Evolutionary conservation across 2,888 invertebrate species (phyloP), one percentile per base, ranked within the genome.

Genomic region (Drepana falcataria): DNA sequence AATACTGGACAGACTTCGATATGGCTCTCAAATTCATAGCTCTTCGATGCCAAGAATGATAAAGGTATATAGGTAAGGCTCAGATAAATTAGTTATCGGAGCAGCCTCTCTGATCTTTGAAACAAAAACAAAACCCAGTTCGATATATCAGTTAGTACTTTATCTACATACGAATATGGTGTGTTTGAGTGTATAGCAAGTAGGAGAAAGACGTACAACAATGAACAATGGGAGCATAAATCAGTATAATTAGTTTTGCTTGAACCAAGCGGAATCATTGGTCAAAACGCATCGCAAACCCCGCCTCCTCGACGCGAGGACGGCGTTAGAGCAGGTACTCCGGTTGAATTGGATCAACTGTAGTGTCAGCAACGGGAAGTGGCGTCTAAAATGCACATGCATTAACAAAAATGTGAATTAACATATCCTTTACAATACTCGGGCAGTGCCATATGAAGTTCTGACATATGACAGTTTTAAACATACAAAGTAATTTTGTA

Each of bases 211-310:
- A 87, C 84, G 91, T 91, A 91, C 93, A 94, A 95, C 95, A 95
- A 95, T 95, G 95, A 94, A 96, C 96, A 96, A 96, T 96, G 95
- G 95, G 93, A 91, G 94, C 95, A 96, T 96, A 96, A 96, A 96
- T 96, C 96, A 95, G 95, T 94, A 96, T 96, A 96, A 96, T 96
- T 96, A 96, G 96, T 95, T 95, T 93, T 93, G 90, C 83, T 77
- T 78, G 82, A 84, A 87, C 90, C 90, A 85, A 89, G 92, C 85
- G 83, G 84, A 92, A 86, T 93, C 93, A 93, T 93, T 93, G 93
- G 93, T 93, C 93, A 93, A 92, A 90, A 88, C 85, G 88, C 82
- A 83, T 67, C 81, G 81, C 77, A 76, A 85, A 77, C 92, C 90
- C 92, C 93, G 93, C 93, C 92, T 91, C 90, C 87, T 80, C 83